Percentiles rank a stretch among this genome's conserved stretches.
Evolutionary conservation across 1,140 invertebrate species (phyloP).

Genomic region (Platyscapa corneri): DNA sequence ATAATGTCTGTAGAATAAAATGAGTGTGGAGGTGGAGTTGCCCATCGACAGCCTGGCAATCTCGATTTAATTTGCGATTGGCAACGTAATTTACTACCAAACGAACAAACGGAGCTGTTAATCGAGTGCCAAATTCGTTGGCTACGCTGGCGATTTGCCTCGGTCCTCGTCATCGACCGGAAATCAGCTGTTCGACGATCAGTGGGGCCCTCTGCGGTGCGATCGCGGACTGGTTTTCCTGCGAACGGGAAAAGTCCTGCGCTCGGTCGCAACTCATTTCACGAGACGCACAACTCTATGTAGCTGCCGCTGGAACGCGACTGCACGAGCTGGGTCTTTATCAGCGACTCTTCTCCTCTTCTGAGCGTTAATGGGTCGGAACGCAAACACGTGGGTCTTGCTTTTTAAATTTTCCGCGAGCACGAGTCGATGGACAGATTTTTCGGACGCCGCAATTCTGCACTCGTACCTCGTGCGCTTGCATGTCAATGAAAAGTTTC

Average conservation of each 20-base stretch:
- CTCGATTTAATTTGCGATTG: neutral
- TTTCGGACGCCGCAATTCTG: too few relatives aligned
- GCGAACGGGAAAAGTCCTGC: constrained; percentile 12
- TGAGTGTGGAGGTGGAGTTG: neutral
- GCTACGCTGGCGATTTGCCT: neutral
- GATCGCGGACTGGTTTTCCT: constrained; percentile 18
- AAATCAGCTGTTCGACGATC: neutral
- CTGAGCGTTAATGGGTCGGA: neutral
- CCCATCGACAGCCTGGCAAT: neutral
- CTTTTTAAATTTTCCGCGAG: neutral
- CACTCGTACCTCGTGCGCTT: too few relatives aligned
- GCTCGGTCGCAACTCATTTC: neutral
- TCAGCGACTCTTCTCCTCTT: neutral
- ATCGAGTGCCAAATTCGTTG: neutral
- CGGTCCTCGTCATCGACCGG: neutral
- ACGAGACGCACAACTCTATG: neutral
- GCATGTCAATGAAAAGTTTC: neutral
- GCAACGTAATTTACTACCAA: too few relatives aligned
- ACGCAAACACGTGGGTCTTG: neutral
- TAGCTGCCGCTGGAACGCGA: neutral
- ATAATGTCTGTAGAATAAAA: too few relatives aligned
- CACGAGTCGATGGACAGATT: too few relatives aligned
- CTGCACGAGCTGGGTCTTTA: neutral
- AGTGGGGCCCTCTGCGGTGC: too few relatives aligned
- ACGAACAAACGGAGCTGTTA: neutral